Base-by-base conservation (phyloP, 1,140 invertebrate species). In the Colletes latitarsis region DNA sequence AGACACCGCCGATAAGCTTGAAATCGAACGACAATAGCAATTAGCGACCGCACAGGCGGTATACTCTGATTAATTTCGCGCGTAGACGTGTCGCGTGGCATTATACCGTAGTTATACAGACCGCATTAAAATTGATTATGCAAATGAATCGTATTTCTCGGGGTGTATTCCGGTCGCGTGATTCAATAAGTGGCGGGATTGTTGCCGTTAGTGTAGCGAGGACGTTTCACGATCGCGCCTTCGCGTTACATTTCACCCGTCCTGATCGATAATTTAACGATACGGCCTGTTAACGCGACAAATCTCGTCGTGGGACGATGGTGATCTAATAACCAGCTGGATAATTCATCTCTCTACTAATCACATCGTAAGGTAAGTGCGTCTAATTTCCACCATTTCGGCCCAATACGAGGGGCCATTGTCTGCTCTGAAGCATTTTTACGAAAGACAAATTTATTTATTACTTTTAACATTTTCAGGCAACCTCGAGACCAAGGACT, bases 121-220 rank as follows among this genome's bases (percentile, higher is more conserved):
- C 21, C 17, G n/a, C 76, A 62, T 70, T 71, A 71, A 71, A 77
- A 77, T 77, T 77, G 76, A 77, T 71, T 77, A 77, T 77, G 67
- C 67, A 77, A 71, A 77, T n/a, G 17, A 21, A 30, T 41, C 43
- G 15, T 19, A 52, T 60, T 49, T 8, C 30, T 8, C 30, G 9
- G 46, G 8, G 6, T 43, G 64, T 21, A n/a, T 15, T 41, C 8
- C 41, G 6, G 8, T 9, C 8, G 17, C 39, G 63, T 21, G 55
- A 77, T 52, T 71, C 67, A 49, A 71, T 77, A 70, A 39, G 55
- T 43, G 68, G 3, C 6, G 9, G 14, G 41, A 43, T 12, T 46
- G 62, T 41, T 43, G 43, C 12, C 43, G 3, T 3, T n/a, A 3
- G 14, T 57, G 53, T 57, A 4, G 15, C 53, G 9, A 49, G 60